Base-by-base conservation (phyloP, 2,113 vertebrate genomes). In the Polypterus senegalus region DNA sequence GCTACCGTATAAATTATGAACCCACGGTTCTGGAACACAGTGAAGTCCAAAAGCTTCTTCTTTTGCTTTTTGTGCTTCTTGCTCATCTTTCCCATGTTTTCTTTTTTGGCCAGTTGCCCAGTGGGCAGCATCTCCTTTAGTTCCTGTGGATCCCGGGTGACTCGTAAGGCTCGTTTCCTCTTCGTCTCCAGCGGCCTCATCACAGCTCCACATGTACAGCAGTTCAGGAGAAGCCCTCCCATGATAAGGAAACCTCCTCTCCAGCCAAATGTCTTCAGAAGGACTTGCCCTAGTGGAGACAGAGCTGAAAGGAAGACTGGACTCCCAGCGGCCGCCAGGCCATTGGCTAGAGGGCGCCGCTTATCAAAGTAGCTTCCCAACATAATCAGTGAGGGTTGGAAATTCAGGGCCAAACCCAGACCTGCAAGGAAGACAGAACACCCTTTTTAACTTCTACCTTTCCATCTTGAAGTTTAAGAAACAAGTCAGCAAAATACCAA, bases 381-480 rank as follows among this genome's bases (percentile, higher is more conserved):
- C 87, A 85, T 87, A 71, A 88, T 79, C 71, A 88, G 76, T 1
- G 83, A 85, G 5, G 85, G 86, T 71, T 85, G 86, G 73, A 89
- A 88, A 73, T 86, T 87, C 75, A 87, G 6, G 0, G 87, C 85
- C 81, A 88, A 75, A 43, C 85, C 86, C 67, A 69, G 46, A 46
- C 67, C 67, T 69, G 61, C 2, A 54, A 11, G 9, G 4, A 49
- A 46, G 45, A 49, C 27, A 27, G 27, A 27, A 27, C 27, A 27
- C 27, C 27, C 27, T 27, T 27, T 27, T 27, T 27, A 27, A 27
- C 27, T 27, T 27, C 27, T 27, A 27, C 27, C 27, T 27, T 27
- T 27, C 27, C 27, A 27, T 27, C 27, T 27, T 27, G 27, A 27
- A 27, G 27, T 27, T 27, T 27, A 27, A 27, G 49, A 51, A 51